A percentile compares a stretch with the other conserved stretches of the same genome.
These are phyloP conservation scores for Ageneiosus marmoratus DNA, from an alignment of 2,113 vertebrate genomes.

Conservation along the genomic window DNA sequence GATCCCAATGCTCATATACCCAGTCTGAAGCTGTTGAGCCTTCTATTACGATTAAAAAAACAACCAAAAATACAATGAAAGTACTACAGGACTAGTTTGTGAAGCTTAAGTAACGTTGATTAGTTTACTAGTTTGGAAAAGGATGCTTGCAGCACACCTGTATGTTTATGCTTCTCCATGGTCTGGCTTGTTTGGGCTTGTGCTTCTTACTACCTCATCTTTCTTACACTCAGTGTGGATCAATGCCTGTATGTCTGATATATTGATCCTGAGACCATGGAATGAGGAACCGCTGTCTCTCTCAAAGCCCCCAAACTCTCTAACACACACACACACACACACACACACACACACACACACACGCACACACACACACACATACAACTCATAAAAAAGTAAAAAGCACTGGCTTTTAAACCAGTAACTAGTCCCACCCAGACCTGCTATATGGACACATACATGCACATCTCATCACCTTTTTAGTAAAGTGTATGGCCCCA, in stretches of 20 bases:
- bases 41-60: neutral
- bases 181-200: conserved; percentile 26
- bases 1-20: neutral
- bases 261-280: conserved; percentile 51
- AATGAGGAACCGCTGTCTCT: conserved; percentile 30
- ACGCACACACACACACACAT: conserved; percentile 4
- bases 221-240: conserved; percentile 37
- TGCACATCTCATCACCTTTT: conserved; percentile 19
- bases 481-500: conserved; percentile 30
- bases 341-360: neutral
- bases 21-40: too few species aligned
- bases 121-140: neutral
- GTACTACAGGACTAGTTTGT: too few species aligned
- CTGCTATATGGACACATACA: conserved; percentile 15
- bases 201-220: conserved; percentile 20
- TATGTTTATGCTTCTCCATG: neutral
- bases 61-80: too few species aligned
- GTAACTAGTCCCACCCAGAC: conserved; percentile 17
- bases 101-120: neutral
- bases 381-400: conserved; percentile 51
- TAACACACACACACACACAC: neutral
- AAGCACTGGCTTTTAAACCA: conserved; percentile 39
- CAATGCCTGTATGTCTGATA: conserved; percentile 51
- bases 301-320: neutral
- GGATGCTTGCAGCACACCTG: neutral